Evolutionary conservation across 2,888 invertebrate species (phyloP).

Genomic region (Conchocele bisecta): DNA sequence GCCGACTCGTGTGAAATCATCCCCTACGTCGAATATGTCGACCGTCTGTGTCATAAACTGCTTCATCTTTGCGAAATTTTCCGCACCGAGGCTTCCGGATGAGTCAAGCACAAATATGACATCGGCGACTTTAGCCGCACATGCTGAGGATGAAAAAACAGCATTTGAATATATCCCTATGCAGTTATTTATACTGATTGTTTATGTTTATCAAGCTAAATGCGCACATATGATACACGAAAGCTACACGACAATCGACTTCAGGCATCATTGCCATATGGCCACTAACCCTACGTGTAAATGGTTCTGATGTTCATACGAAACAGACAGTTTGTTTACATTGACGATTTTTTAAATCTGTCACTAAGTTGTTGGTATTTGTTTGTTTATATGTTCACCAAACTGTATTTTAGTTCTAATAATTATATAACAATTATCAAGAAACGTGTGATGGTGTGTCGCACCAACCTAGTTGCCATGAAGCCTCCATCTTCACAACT

Average conservation of each 20-base stretch:
- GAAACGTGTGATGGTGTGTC: no score
- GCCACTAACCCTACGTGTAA: no score
- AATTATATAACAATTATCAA: no score
- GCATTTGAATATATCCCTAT: not conserved
- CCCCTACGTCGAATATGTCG: slow-evolving; percentile 28
- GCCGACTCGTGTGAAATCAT: slow-evolving; percentile 36
- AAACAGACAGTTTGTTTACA: not conserved
- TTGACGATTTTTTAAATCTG: slow-evolving; percentile 1
- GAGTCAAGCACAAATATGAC: slow-evolving; percentile 73
- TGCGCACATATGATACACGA: no score
- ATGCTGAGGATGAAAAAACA: slow-evolving; percentile 20
- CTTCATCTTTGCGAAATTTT: slow-evolving; percentile 65
- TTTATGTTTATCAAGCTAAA: no score
- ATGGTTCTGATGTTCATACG: not conserved
- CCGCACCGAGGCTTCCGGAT: slow-evolving; percentile 69
- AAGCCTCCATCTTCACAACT: no score
- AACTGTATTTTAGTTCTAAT: no score
- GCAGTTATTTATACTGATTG: not conserved
- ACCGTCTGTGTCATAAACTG: slow-evolving; percentile 55
- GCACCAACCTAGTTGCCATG: no score
- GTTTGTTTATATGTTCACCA: no score
- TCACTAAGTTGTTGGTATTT: no score
- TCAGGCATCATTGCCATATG: no score
- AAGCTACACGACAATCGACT: no score
- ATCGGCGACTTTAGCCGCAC: slow-evolving; percentile 58